A percentile compares a stretch with the other conserved stretches of the same genome.
Evolutionary conservation across 2,113 vertebrate species (phyloP).

Genomic region (Atractosteus spatula): DNA sequence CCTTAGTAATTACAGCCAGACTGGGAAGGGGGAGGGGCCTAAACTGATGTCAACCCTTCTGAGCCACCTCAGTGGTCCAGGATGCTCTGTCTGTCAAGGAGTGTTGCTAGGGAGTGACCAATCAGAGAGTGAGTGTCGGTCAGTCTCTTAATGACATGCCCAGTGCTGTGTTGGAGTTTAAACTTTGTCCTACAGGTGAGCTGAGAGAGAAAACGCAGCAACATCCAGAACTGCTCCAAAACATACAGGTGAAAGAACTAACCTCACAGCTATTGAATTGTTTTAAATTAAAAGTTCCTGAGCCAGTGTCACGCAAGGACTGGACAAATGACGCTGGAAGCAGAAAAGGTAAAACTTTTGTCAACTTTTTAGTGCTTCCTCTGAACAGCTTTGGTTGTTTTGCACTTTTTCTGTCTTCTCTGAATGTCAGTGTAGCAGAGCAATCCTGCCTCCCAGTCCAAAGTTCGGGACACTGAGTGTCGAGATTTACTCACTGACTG

Average conservation of each 20-base stretch:
- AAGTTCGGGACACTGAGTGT: too few relatives aligned
- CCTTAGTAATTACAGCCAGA: neutral
- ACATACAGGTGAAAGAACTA: slow-evolving; percentile 4
- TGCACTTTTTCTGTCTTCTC: too few relatives aligned
- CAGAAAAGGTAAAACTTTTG: too few relatives aligned
- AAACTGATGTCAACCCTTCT: too few relatives aligned
- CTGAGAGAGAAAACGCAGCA: slow-evolving; percentile 31
- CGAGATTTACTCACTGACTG: too few relatives aligned
- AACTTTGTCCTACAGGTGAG: slow-evolving; percentile 53
- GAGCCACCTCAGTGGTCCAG: neutral
- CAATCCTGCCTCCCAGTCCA: too few relatives aligned
- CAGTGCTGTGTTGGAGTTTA: slow-evolving; percentile 64
- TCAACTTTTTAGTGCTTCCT: neutral
- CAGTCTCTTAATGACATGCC: slow-evolving; percentile 23
- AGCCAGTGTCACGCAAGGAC: neutral
- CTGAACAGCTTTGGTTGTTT: too few relatives aligned
- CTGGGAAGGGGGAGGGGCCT: neutral
- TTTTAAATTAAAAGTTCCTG: neutral
- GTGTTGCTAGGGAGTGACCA: slow-evolving; percentile 31
- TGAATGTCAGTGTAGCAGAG: too few relatives aligned
- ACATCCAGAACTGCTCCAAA: slow-evolving; percentile 14
- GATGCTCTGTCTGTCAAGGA: slow-evolving; percentile 35
- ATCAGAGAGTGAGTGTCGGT: slow-evolving; percentile 21
- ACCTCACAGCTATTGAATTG: neutral
- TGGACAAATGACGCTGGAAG: neutral